Evolutionary conservation across 2,888 invertebrate species (phyloP).

Genomic region (Achlya flavicornis): DNA sequence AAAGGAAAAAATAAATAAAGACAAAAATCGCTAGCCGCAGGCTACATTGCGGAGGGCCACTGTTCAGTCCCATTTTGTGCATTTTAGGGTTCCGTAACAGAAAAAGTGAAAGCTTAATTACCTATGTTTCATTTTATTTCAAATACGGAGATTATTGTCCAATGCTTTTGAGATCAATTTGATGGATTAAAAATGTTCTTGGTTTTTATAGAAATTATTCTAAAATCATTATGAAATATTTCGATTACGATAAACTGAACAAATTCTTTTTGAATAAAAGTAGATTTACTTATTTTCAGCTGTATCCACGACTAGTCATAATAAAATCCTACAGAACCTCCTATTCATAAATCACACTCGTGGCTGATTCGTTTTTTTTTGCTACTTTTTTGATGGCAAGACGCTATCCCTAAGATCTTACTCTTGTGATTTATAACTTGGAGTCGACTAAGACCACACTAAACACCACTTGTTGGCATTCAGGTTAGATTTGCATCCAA

Average conservation of each 20-base stretch:
- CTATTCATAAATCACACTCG: not conserved
- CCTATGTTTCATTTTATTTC: constrained; percentile 23
- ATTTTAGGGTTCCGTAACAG: constrained; percentile 35
- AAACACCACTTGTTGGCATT: constrained; percentile 75
- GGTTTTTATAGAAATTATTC: too few relatives aligned
- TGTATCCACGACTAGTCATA: not conserved
- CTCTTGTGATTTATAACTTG: constrained; percentile 70
- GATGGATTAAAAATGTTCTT: too few relatives aligned
- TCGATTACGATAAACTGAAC: too few relatives aligned
- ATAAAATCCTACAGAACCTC: constrained; percentile 1
- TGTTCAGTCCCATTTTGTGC: constrained; percentile 68
- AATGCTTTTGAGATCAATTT: too few relatives aligned
- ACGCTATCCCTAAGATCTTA: constrained; percentile 67
- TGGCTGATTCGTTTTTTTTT: constrained; percentile 26
- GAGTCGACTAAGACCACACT: constrained; percentile 50
- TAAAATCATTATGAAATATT: too few relatives aligned
- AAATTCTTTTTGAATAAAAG: not conserved
- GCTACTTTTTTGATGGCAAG: constrained; percentile 55
- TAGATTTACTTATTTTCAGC: too few relatives aligned
- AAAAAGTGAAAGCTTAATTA: constrained; percentile 7
- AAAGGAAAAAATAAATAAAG: constrained; percentile 63
- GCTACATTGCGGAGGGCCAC: constrained; percentile 74
- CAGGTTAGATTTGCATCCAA: constrained; percentile 76
- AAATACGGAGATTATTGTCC: constrained; percentile 24
- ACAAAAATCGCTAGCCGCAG: constrained; percentile 64